These are phyloP conservation scores for Periplaneta americana DNA, from an alignment of 1,140 invertebrate species.

Conservation along the genomic window DNA sequence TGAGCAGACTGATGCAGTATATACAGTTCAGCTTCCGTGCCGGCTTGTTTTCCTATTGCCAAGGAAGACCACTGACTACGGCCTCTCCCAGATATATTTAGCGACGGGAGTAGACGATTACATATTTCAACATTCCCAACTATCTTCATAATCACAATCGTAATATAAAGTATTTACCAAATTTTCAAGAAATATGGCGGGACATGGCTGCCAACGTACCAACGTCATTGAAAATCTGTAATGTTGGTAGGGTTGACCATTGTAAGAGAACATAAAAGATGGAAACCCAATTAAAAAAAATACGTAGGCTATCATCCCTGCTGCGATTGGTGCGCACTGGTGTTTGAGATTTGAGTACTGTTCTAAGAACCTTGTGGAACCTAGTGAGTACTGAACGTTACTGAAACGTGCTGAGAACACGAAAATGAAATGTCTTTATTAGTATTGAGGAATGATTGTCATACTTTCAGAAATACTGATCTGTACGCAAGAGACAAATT, in stretches of 20 bases:
- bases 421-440: too few species aligned
- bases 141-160: slow-evolving; percentile 51
- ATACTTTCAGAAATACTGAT: neutral
- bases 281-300: too few species aligned
- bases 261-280: too few species aligned
- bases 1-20: slow-evolving; percentile 57
- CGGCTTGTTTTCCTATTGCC: slow-evolving; percentile 54
- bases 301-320: too few species aligned
- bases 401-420: too few species aligned
- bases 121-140: slow-evolving; percentile 55
- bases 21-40: slow-evolving; percentile 48
- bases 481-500: neutral
- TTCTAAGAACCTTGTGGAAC: too few species aligned
- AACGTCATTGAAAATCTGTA: too few species aligned
- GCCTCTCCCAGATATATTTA: slow-evolving; percentile 37
- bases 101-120: slow-evolving; percentile 45
- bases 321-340: too few species aligned
- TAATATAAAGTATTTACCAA: neutral
- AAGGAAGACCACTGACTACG: slow-evolving; percentile 53
- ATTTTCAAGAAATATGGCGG: neutral
- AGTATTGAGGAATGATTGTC: neutral
- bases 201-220: neutral
- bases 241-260: too few species aligned
- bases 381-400: too few species aligned
- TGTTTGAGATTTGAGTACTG: too few species aligned